phyloP scores from a whole-genome alignment of 30 jellyfish, hydroid and myxozoan species.

The Phacellophora camtschatica region DNA sequence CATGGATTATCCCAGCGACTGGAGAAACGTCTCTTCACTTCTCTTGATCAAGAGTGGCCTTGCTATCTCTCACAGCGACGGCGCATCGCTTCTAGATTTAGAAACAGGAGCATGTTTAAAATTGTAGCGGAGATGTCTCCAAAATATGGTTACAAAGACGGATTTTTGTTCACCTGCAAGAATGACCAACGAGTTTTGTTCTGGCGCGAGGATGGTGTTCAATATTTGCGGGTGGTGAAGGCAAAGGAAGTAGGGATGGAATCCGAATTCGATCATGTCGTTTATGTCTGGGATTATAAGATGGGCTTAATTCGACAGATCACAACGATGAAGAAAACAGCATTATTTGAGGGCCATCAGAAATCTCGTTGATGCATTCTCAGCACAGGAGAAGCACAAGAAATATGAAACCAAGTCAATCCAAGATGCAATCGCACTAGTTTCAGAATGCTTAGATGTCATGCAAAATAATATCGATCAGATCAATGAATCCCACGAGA shows the following conservation, averaged over 20 bases:
- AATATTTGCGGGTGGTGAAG: not conserved
- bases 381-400: not conserved
- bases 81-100: not conserved
- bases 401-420: not conserved
- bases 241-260: not conserved
- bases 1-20: not conserved
- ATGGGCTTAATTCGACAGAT: not conserved
- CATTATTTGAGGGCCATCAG: not conserved
- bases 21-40: constrained; percentile 7
- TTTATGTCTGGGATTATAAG: not conserved
- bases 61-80: not conserved
- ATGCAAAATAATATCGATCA: not conserved
- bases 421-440: constrained; percentile 3
- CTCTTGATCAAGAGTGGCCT: not conserved
- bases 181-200: not conserved
- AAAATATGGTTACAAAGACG: not conserved
- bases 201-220: not conserved
- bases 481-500: not conserved
- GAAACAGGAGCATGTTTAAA: not conserved
- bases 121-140: not conserved
- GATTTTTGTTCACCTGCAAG: not conserved
- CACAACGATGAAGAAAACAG: constrained; percentile 8
- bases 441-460: not conserved
- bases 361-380: constrained; percentile 7
- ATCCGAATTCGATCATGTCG: constrained; percentile 14